phyloP scores from a whole-genome alignment of 2,888 invertebrate species.

The Trisateles emortualis region DNA sequence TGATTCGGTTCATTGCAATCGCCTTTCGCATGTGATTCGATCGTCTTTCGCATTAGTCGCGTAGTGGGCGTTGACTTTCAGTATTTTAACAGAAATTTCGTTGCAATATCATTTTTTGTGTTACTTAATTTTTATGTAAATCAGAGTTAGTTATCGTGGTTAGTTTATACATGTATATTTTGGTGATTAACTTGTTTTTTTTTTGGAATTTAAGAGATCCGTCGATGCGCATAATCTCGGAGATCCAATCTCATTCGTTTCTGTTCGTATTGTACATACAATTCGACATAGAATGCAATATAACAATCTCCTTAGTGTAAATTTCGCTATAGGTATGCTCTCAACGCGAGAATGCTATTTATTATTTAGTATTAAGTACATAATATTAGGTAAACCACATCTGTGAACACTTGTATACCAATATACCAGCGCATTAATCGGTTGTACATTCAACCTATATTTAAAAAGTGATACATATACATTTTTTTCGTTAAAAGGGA shows the following conservation, averaged over 20 bases:
- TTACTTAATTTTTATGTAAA: slow-evolving; percentile 82
- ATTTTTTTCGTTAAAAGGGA: slow-evolving; percentile 81
- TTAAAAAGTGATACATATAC: slow-evolving; percentile 79
- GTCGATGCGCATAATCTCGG: slow-evolving; percentile 81
- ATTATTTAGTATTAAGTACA: slow-evolving; percentile 85
- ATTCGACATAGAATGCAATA: slow-evolving; percentile 78
- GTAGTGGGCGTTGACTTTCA: slow-evolving; percentile 60
- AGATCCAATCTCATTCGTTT: slow-evolving; percentile 81
- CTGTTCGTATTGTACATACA: slow-evolving; percentile 75
- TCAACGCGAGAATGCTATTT: slow-evolving; percentile 81
- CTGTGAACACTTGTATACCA: slow-evolving; percentile 86
- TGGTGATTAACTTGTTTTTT: slow-evolving; percentile 62
- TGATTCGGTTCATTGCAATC: slow-evolving; percentile 55
- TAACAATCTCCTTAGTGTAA: slow-evolving; percentile 83
- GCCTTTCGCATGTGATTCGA: slow-evolving; percentile 59
- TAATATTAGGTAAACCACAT: slow-evolving; percentile 77
- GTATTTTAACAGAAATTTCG: slow-evolving; percentile 70
- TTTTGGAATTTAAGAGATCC: slow-evolving; percentile 68
- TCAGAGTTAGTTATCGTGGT: slow-evolving; percentile 76
- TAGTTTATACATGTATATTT: slow-evolving; percentile 85
- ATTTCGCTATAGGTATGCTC: slow-evolving; percentile 80
- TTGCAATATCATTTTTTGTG: slow-evolving; percentile 81
- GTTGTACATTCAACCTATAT: slow-evolving; percentile 75
- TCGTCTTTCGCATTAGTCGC: slow-evolving; percentile 44
- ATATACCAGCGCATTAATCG: slow-evolving; percentile 78